These are phyloP conservation scores for Poecile atricapillus DNA, from an alignment of 2,113 vertebrate species.

Conservation along the genomic window DNA sequence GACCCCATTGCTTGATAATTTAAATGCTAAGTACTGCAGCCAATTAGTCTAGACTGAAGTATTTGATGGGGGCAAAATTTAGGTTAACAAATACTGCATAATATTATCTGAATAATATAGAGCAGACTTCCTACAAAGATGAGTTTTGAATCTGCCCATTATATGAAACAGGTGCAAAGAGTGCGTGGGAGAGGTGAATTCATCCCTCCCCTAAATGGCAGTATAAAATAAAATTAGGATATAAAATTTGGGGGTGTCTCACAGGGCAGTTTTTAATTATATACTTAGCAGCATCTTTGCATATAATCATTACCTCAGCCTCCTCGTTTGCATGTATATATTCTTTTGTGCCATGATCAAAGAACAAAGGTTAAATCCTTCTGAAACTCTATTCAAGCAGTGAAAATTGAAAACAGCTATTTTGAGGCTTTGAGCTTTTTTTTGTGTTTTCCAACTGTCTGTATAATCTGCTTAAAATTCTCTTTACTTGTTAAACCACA, in stretches of 20 bases:
- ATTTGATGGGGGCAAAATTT: constrained; percentile 36
- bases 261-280: constrained; percentile 62
- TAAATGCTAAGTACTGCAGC: constrained; percentile 45
- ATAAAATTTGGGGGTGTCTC: constrained; percentile 53
- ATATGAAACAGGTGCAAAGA: constrained; percentile 44
- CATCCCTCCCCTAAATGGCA: constrained; percentile 35
- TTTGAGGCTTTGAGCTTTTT: neutral
- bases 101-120: constrained; percentile 30
- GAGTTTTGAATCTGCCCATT: constrained; percentile 27
- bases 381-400: constrained; percentile 51
- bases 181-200: constrained; percentile 51
- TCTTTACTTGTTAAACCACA: neutral
- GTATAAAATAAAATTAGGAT: constrained; percentile 58
- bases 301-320: constrained; percentile 62
- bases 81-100: constrained; percentile 48
- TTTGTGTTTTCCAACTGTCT: neutral
- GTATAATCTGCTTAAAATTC: constrained; percentile 35
- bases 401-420: constrained; percentile 53
- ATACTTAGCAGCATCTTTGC: constrained; percentile 52
- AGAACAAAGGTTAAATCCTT: constrained; percentile 66
- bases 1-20: constrained; percentile 5
- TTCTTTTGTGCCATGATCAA: constrained; percentile 57
- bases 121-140: constrained; percentile 5
- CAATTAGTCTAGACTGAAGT: constrained; percentile 46
- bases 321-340: constrained; percentile 44